These are phyloP conservation scores for Muscina levida DNA, from an alignment of 2,888 invertebrate genomes.

Conservation along the genomic window DNA sequence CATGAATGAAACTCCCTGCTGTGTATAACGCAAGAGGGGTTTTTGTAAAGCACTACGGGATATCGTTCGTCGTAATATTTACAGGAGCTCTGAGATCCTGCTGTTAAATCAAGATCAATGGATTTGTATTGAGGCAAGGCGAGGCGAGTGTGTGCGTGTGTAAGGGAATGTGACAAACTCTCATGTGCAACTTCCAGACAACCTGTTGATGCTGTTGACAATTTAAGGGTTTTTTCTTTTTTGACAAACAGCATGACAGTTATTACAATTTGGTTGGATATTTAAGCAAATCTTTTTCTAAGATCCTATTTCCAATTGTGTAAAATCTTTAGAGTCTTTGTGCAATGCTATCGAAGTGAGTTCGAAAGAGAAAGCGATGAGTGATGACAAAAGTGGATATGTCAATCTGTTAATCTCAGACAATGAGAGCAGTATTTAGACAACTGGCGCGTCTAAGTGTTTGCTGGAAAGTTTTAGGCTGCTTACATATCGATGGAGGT, in stretches of 20 bases:
- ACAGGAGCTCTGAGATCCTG: conserved; percentile 58
- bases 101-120: conserved; percentile 57
- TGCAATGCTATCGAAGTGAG: too few relatives aligned
- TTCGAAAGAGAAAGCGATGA: too few relatives aligned
- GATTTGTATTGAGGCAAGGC: background rate
- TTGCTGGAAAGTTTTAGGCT: background rate
- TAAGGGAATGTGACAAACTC: too few relatives aligned
- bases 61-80: conserved; percentile 12
- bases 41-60: conserved; percentile 56
- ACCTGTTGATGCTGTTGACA: conserved; percentile 22
- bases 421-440: too few relatives aligned
- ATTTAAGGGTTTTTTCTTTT: background rate
- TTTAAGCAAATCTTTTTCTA: background rate
- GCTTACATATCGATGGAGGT: too few relatives aligned
- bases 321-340: background rate
- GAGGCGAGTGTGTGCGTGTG: background rate
- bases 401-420: too few relatives aligned
- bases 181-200: too few relatives aligned
- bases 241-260: background rate
- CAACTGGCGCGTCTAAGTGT: conserved; percentile 30
- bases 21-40: conserved; percentile 43
- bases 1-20: conserved; percentile 71
- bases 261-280: background rate
- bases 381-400: too few relatives aligned
- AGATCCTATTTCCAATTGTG: background rate